Evolutionary conservation across 2,113 vertebrate genomes (phyloP), one percentile per base, ranked within the genome.

Genomic region (Peromyscus leucopus): DNA sequence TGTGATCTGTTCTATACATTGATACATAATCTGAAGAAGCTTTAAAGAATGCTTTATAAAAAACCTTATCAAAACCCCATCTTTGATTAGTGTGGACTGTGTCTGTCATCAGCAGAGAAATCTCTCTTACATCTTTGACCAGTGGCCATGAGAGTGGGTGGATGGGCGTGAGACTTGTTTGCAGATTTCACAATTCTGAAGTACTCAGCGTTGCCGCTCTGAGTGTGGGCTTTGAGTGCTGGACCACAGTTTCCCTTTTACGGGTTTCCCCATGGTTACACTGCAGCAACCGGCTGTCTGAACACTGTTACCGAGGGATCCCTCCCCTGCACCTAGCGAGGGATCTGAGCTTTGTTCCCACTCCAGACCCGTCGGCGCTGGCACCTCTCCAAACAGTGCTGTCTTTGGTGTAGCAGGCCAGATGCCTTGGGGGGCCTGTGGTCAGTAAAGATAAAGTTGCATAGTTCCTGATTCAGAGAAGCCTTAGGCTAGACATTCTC

Each of bases 221-320:
- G 86, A 17, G 4, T 48, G 12, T 33, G 46, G 6, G 57, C 67
- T 82, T 88, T 19, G 48, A 22, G 48, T 13, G 61, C 79, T 2
- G 13, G 61, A 67, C 96, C 96, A 33, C 98, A 96, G 61, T 76
- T 98, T 98, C 97, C 96, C 55, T 74, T 94, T 87, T 80, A 5
- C 22, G n/a, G 67, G 83, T 97, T 97, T 93, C 92, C 79, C 7
- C 69, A 46, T 69, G 65, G 83, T 79, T 83, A 67, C 67, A 42
- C 83, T 46, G 48, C 69, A 92, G 79, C 88, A 92, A 1, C 75
- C 87, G 46, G 48, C 28, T 7, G 39, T 24, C 4, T 33, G 13
- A 65, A 57, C 86, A 3, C 86, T 84, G 55, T 24, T 55, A 6
- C 46, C 26, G 16, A 22, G 36, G 39, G 19, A 22, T 55, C n/a